Evolutionary conservation across 2,888 invertebrate genomes (phyloP).

Genomic region (Brachyopa scutellaris): DNA sequence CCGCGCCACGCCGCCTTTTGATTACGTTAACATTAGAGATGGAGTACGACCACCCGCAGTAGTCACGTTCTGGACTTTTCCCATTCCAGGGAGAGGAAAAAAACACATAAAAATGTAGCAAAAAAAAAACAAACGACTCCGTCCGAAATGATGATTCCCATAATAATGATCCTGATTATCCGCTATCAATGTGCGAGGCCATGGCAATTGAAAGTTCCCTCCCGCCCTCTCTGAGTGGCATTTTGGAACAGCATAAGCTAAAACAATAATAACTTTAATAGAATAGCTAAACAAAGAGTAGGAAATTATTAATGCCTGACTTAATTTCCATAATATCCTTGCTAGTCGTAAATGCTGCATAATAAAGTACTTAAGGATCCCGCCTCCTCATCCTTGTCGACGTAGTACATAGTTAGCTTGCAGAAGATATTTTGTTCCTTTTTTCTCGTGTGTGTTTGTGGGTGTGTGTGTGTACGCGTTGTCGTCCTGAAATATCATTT

Average conservation of each 20-base stretch:
- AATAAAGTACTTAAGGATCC: constrained; percentile 71
- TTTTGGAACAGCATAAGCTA: constrained; percentile 70
- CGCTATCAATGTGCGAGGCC: constrained; percentile 72
- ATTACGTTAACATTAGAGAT: constrained; percentile 28
- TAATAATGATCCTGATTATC: constrained; percentile 73
- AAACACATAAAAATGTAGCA: constrained; percentile 16
- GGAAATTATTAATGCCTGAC: constrained; percentile 73
- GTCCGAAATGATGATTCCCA: constrained; percentile 71
- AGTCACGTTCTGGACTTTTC: constrained; percentile 58
- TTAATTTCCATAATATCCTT: constrained; percentile 73
- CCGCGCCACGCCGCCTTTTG: constrained; percentile 20
- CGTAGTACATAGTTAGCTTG: constrained; percentile 34
- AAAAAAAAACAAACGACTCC: constrained; percentile 50
- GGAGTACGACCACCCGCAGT: constrained; percentile 15
- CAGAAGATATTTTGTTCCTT: constrained; percentile 5
- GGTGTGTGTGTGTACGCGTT: constrained; percentile 33
- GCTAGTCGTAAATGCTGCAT: constrained; percentile 72
- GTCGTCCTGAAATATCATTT: constrained; percentile 62
- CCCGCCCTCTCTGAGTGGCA: constrained; percentile 31
- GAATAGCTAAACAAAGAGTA: constrained; percentile 72
- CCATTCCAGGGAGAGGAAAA: constrained; percentile 9
- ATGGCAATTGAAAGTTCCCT: constrained; percentile 64
- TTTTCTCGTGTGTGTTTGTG: constrained; percentile 14
- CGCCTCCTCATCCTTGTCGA: constrained; percentile 20
- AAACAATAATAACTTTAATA: constrained; percentile 73